Base-by-base conservation (phyloP, 2,797 vertebrate genomes). In the Peromyscus nudipes region DNA sequence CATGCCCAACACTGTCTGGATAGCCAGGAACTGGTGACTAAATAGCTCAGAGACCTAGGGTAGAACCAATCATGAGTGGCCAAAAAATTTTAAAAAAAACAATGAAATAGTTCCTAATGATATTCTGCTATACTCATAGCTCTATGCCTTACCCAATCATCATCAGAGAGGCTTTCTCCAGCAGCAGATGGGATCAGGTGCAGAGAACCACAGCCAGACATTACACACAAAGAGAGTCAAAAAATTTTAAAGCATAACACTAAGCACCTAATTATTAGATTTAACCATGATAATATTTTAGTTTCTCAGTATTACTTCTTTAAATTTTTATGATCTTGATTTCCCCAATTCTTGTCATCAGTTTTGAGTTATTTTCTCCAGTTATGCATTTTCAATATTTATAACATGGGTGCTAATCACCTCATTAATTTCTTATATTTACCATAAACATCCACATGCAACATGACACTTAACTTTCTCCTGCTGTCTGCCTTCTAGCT, bases 381-480 rank as follows among this genome's bases (percentile, higher is more conserved):
- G 37, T 81, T 92, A 71, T 34, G 0, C 10, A 46, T 60, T 92
- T 94, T 65, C 92, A 94, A 92, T 90, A 94, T 95, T 96, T 92
- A 94, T 88, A 55, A 75, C 29, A 64, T 64, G 84, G 34, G 31
- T 85, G 29, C 23, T 94, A 92, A 94, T 89, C 62, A 75, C 14
- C 46, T 92, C 89, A 93, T 87, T 82, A 97, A 83, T 83, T n/a
- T 81, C 55, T 80, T 84, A 19, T 46, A 55, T 77, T 91, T 49
- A 85, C 46, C 19, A 5, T 88, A 71, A 91, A 85, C 52, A 76
- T n/a, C 64, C 90, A n/a, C 11, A 37, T 67, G 31, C 1, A 43
- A 67, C 17, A 3, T 29, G 10, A 81, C 43, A 87, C 60, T 19
- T 46, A 64, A 12, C 6, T 79, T 93, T 62, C 25, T 90, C 27